These are phyloP conservation scores for Prochilodus magdalenae DNA, from an alignment of 2,113 vertebrate genomes.

Conservation along the genomic window DNA sequence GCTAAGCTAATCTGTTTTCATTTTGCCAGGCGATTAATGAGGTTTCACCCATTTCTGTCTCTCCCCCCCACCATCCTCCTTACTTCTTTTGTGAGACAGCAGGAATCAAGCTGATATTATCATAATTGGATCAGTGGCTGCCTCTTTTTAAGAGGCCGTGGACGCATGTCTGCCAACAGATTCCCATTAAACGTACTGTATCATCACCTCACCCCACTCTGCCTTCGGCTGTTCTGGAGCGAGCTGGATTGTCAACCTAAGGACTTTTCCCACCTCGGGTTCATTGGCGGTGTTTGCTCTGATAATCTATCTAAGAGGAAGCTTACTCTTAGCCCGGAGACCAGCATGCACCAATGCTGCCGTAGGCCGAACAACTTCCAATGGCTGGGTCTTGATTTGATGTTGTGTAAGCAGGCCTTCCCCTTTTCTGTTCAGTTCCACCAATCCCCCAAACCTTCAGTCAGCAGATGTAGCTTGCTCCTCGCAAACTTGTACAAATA, in stretches of 20 bases:
- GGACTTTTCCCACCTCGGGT: neutral
- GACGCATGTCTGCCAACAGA: conserved; percentile 68
- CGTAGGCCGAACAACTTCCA: neutral
- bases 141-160: conserved; percentile 55
- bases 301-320: neutral
- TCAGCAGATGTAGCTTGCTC: neutral
- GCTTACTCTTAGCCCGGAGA: neutral
- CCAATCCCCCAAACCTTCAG: neutral
- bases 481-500: conserved; percentile 4
- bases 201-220: conserved; percentile 62
- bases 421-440: conserved; percentile 7
- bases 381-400: neutral
- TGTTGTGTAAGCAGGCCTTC: neutral
- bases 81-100: conserved; percentile 64
- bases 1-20: conserved; percentile 61
- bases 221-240: conserved; percentile 26
- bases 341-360: neutral
- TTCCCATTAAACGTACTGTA: conserved; percentile 65
- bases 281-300: neutral
- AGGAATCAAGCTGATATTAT: conserved; percentile 73
- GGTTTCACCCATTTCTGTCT: conserved; percentile 42
- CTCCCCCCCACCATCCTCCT: neutral
- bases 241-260: neutral
- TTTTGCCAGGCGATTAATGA: conserved; percentile 69
- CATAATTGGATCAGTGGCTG: conserved; percentile 76